phyloP scores from a whole-genome alignment of 2,113 vertebrate species.

The Hippoglossus stenolepis region DNA sequence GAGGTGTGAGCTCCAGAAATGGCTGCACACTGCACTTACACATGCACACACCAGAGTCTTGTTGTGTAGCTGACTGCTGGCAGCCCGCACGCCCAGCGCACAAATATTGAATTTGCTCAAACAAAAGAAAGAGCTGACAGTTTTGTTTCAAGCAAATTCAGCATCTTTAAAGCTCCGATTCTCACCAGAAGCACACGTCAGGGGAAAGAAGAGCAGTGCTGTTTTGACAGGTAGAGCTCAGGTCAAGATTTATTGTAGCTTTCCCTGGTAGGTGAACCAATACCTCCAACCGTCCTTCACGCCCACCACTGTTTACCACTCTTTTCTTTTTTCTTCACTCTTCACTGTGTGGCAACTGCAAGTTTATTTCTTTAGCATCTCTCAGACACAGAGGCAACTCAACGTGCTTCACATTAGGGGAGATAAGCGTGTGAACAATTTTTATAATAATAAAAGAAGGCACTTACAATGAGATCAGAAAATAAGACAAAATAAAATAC shows the following conservation, averaged over 20 bases:
- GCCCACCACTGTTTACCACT: conserved; percentile 19
- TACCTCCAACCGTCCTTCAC: conserved; percentile 38
- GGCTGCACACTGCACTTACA: neutral
- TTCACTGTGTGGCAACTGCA: neutral
- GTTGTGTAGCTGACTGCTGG: neutral
- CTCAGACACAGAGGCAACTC: conserved; percentile 11
- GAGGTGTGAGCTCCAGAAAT: conserved; percentile 28
- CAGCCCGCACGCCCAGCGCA: conserved; percentile 3
- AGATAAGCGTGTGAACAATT: neutral
- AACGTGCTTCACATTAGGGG: neutral
- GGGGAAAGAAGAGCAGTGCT: conserved; percentile 8
- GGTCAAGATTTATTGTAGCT: conserved; percentile 47
- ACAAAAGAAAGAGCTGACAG: conserved; percentile 4
- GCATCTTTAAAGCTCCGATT: conserved; percentile 4
- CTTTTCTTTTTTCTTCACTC: conserved; percentile 3
- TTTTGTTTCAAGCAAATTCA: conserved; percentile 25
- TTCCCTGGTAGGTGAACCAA: conserved; percentile 31
- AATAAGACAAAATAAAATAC: neutral
- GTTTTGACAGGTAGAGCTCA: conserved; percentile 40
- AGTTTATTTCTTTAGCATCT: conserved; percentile 7
- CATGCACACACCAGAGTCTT: conserved; percentile 7
- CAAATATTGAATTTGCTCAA: conserved; percentile 14
- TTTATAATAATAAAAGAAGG: neutral
- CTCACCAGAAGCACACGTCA: neutral
- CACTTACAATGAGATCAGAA: neutral